phyloP scores from a whole-genome alignment of 2,113 vertebrate genomes.

The Ailuropoda melanoleuca region DNA sequence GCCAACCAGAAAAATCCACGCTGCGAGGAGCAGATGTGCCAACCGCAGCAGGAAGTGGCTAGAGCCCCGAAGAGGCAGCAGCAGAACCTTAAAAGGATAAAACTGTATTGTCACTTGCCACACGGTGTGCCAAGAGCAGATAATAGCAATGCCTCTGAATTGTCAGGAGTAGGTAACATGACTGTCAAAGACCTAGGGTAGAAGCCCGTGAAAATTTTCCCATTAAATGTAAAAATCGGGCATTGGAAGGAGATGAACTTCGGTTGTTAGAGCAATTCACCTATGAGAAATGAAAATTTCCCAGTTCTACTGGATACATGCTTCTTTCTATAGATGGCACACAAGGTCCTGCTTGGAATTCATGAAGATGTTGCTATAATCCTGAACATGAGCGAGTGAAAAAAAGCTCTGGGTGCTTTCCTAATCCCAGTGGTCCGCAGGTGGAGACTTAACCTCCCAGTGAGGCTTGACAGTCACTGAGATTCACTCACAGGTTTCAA shows the following conservation, averaged over 20 bases:
- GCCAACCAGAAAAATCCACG: background rate
- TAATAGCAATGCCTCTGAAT: too few relatives aligned
- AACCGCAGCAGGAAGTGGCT: background rate
- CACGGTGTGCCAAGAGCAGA: background rate
- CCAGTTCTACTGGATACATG: background rate
- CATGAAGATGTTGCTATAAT: background rate
- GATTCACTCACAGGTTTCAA: background rate
- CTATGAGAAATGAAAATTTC: background rate
- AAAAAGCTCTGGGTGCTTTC: background rate
- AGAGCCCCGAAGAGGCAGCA: accelerated
- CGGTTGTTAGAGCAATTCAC: background rate
- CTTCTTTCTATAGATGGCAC: background rate
- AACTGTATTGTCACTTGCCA: too few relatives aligned
- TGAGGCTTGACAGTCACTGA: background rate
- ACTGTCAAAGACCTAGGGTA: background rate
- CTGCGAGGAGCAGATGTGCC: background rate
- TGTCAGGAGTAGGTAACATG: background rate
- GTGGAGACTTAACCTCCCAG: background rate
- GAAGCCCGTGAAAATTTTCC: background rate
- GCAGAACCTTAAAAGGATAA: background rate
- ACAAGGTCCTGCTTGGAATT: background rate
- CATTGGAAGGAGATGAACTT: background rate
- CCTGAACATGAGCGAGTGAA: background rate
- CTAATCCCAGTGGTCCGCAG: accelerated
- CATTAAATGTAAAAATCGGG: background rate